A percentile compares a stretch with the other conserved stretches of the same genome.
phyloP scores from a whole-genome alignment of 2,113 vertebrate species.

The Tragulus kanchil region DNA sequence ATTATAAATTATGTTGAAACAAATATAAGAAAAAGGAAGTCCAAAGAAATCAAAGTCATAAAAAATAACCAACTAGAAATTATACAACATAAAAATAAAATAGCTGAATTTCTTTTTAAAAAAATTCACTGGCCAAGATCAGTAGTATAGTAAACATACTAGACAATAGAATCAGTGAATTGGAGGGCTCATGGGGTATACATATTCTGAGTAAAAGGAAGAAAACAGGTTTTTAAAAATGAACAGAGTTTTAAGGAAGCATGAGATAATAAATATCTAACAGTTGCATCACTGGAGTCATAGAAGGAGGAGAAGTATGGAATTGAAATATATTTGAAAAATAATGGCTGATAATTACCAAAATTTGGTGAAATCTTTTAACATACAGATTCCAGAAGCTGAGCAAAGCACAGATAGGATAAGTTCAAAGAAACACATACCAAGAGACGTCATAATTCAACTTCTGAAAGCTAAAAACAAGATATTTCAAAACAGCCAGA shows the following conservation, averaged over 20 bases:
- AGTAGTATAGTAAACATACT: neutral
- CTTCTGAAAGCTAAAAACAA: constrained; percentile 5
- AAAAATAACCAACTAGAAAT: neutral
- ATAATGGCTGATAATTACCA: neutral
- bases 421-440: neutral
- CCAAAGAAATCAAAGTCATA: neutral
- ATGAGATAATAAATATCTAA: neutral
- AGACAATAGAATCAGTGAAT: neutral
- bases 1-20: neutral
- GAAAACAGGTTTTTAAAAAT: neutral
- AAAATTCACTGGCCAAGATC: neutral
- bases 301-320: neutral
- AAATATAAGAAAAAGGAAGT: neutral
- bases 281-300: neutral
- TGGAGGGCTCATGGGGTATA: neutral
- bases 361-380: neutral
- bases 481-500: neutral
- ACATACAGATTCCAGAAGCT: neutral
- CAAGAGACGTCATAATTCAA: neutral
- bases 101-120: neutral
- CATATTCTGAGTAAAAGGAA: neutral
- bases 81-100: neutral
- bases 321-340: constrained; percentile 5
- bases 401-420: neutral
- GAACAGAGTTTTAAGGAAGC: neutral